phyloP scores from a whole-genome alignment of 1,140 invertebrate species.

The Zaprionus davidi region DNA sequence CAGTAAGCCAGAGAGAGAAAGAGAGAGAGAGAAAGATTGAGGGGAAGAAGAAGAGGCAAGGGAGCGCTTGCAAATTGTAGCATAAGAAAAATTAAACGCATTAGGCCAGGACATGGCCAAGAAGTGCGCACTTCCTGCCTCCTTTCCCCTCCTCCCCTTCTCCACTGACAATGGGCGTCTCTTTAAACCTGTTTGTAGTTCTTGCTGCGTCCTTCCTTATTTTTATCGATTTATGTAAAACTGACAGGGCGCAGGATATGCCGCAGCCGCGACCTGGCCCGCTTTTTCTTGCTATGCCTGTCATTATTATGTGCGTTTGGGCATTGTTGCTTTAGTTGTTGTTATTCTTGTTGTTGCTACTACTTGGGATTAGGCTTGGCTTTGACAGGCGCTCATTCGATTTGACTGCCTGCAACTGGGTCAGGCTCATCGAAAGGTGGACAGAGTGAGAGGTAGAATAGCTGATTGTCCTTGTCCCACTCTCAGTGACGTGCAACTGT shows the following conservation, averaged over 20 bases:
- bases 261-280: background rate
- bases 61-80: slow-evolving; percentile 64
- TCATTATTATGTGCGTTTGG: slow-evolving; percentile 70
- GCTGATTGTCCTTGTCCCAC: slow-evolving; percentile 46
- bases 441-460: background rate
- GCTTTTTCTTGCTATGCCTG: slow-evolving; percentile 23
- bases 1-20: background rate
- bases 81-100: slow-evolving; percentile 79
- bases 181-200: slow-evolving; percentile 54
- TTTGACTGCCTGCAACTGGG: slow-evolving; percentile 65
- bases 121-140: slow-evolving; percentile 34
- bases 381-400: slow-evolving; percentile 55
- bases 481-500: slow-evolving; percentile 58
- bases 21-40: too few species aligned
- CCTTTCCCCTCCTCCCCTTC: background rate
- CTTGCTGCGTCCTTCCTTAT: slow-evolving; percentile 7
- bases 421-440: slow-evolving; percentile 40
- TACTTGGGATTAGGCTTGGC: slow-evolving; percentile 27
- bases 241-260: slow-evolving; percentile 30
- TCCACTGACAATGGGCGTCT: slow-evolving; percentile 14
- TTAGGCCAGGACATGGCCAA: slow-evolving; percentile 53
- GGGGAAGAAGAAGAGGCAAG: too few species aligned
- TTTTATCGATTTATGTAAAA: slow-evolving; percentile 75
- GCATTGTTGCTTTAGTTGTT: slow-evolving; percentile 65
- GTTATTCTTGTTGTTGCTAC: slow-evolving; percentile 24